phyloP scores from a whole-genome alignment of 2,888 invertebrate genomes.

The Arctia plantaginis region DNA sequence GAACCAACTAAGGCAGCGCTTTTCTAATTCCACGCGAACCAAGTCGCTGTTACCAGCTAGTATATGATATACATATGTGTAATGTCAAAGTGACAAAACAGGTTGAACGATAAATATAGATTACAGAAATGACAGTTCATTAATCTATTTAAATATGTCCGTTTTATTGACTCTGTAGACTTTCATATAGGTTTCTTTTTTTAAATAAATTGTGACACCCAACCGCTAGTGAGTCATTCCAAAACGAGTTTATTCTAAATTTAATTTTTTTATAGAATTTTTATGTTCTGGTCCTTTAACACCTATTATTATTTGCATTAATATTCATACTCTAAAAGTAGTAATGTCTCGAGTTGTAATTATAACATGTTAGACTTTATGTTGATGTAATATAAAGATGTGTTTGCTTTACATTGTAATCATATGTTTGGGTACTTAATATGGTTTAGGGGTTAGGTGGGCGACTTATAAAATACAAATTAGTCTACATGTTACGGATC shows the following conservation, averaged over 20 bases:
- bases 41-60: too few relatives aligned
- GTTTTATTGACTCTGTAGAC: background rate
- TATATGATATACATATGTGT: background rate
- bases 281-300: conserved; percentile 44
- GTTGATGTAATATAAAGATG: conserved; percentile 12
- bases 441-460: conserved; percentile 12
- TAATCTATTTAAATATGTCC: conserved; percentile 1
- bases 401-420: conserved; percentile 20
- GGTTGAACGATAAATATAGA: background rate
- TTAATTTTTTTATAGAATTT: conserved; percentile 56
- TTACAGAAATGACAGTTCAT: background rate
- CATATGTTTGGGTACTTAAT: conserved; percentile 27
- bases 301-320: conserved; percentile 38
- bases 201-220: conserved; percentile 19
- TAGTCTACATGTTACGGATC: conserved; percentile 16
- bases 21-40: too few relatives aligned
- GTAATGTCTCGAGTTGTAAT: conserved; percentile 33
- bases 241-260: conserved; percentile 44
- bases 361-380: conserved; percentile 31
- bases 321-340: conserved; percentile 52
- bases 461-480: conserved; percentile 33
- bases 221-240: conserved; percentile 42
- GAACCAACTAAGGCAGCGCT: too few relatives aligned
- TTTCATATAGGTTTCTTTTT: background rate
- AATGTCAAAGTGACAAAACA: background rate